Percentiles rank a stretch among this genome's conserved stretches.
Evolutionary conservation across 2,113 vertebrate species (phyloP).

Genomic region (Nyctereutes procyonoides): DNA sequence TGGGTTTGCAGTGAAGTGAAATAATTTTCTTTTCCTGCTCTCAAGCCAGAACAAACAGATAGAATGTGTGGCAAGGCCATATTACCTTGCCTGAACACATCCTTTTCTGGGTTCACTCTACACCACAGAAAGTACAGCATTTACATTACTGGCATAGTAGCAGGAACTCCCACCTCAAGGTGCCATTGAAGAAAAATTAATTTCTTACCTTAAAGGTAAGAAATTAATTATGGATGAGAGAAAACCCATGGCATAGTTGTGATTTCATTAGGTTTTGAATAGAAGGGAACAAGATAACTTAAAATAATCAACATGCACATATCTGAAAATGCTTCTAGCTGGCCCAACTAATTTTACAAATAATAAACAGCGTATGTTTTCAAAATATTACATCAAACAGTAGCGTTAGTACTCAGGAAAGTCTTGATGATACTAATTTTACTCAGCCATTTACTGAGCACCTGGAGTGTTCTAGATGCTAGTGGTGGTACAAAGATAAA

Average conservation of each 20-base stretch:
- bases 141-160: not conserved
- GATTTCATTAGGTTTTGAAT: not conserved
- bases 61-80: constrained; percentile 62
- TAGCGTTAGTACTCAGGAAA: not conserved
- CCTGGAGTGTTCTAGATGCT: not conserved
- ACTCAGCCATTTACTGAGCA: not conserved
- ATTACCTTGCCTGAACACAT: constrained; percentile 70
- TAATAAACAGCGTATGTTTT: not conserved
- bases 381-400: constrained; percentile 3
- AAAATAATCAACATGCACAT: not conserved
- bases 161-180: not conserved
- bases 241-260: not conserved
- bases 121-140: not conserved
- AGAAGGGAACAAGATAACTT: not conserved
- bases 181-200: constrained; percentile 2
- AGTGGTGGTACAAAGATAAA: not conserved
- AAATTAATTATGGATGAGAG: not conserved
- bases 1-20: constrained; percentile 62
- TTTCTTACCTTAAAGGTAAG: not conserved
- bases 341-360: constrained; percentile 15
- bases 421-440: not conserved
- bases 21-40: constrained; percentile 77
- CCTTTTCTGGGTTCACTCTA: constrained; percentile 22
- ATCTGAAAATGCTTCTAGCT: constrained; percentile 1
- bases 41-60: constrained; percentile 80